Evolutionary conservation across 2,113 vertebrate species (phyloP).

Genomic region (Gallinago undulata): DNA sequence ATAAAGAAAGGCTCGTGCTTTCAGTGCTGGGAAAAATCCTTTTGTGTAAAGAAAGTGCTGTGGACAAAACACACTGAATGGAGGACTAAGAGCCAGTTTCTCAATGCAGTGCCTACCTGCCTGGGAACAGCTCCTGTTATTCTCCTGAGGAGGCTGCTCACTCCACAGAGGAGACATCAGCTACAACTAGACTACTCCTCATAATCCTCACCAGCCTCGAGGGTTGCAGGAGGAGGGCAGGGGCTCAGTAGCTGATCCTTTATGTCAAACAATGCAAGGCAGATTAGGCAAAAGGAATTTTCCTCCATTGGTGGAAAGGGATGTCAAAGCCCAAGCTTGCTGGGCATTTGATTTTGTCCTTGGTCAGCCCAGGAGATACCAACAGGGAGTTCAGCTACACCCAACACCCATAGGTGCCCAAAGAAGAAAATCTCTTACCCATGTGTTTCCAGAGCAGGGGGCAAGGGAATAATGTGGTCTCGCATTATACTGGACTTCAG

Average conservation of each 20-base stretch:
- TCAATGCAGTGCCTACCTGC: not conserved
- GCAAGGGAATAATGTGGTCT: not conserved
- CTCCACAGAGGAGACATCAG: not conserved
- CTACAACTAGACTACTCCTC: not conserved
- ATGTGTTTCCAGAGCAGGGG: not conserved
- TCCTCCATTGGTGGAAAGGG: not conserved
- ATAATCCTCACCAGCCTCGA: not conserved
- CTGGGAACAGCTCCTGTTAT: not conserved
- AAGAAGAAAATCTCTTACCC: not conserved
- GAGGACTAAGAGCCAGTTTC: not conserved
- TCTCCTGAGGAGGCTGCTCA: not conserved
- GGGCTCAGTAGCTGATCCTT: not conserved
- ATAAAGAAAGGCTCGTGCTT: not conserved
- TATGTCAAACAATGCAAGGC: not conserved
- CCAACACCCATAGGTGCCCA: not conserved
- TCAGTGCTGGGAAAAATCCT: not conserved
- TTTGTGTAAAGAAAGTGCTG: not conserved
- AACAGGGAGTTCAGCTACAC: not conserved
- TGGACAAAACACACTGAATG: not conserved
- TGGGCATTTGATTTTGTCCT: not conserved
- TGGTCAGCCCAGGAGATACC: not conserved
- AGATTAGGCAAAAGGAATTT: not conserved
- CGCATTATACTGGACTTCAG: not conserved
- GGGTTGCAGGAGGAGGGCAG: not conserved
- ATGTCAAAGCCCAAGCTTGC: not conserved